Base-by-base conservation (phyloP, 2,888 invertebrate genomes). In the Odontomyia ornata region DNA sequence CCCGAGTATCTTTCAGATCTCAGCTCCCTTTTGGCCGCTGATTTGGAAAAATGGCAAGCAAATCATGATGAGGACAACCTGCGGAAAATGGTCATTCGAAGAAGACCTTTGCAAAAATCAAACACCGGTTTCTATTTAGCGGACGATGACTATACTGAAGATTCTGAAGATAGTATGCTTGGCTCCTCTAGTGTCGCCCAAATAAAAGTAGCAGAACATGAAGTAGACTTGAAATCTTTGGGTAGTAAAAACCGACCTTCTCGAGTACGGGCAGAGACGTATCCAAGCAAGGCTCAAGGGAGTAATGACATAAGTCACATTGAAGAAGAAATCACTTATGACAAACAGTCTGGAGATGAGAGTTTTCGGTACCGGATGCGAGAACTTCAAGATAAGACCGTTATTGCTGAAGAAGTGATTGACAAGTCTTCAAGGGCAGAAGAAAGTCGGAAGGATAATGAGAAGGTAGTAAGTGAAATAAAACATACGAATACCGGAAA, bases 1-100 rank as follows among this genome's bases (percentile, higher is more conserved):
- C 83, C 83, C 3, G 78, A 79, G 13, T 77, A 80, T 5, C 81
- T 82, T 62, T 23, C 75, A 7, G 82, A 80, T 0, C 78, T 83
- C 0, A 84, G 84, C 0, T 83, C 84, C 0, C 76, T 83, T 2
- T 52, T 84, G 3, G 81, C 83, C 4, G 79, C 77, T 1, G 84
- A 84, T 79, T 80, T 79, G 13, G 82, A 83, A 77, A 79, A 80
- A 75, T 75, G 73, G 73, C 73, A 43, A 18, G 57, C 57, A 36
- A 23, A 13, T 15, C 57, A 73, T 57, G 60, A 73, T 13, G 73
- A 57, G 56, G 18, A n/a, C 0, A 60, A 21, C 7, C 23, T 73
- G 4, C 57, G 43, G 21, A 73, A 73, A 21, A 73, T 73, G 73
- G 73, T 73, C 30, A 13, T 73, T 15, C 57, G 73, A n/a, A 57